Evolutionary conservation across 2,113 vertebrate species (phyloP), one percentile per base, ranked within the genome.

Genomic region (Heterocephalus glaber): DNA sequence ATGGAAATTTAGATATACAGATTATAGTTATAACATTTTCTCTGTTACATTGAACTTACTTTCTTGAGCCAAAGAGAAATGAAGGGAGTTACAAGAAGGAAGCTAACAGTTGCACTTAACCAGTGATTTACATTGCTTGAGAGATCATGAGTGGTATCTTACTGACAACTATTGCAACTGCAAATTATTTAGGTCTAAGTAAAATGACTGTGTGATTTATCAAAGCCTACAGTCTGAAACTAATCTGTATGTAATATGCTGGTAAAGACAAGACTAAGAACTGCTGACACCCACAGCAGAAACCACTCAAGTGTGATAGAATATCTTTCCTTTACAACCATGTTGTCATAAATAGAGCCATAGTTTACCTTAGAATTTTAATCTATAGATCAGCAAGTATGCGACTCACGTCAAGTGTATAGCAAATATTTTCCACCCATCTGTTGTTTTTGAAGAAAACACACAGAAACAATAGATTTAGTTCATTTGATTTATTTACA

Each of bases 161-260:
- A 41, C 5, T 77, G 19, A 66, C 72, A 79, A 41, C 89, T 54
- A 2, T 60, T 90, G n/a, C 11, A 58, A 3, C 24, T 7, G 7
- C 10, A 70, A 41, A 77, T 28, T 65, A n/a, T 83, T 80, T 33
- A 63, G 6, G 58, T 83, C 6, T 35, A 17, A 63, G 30, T 86
- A 49, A 94, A 95, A 72, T 80, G 61, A 92, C 33, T 33, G 61
- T 68, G 16, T 58, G 41, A 87, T 61, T 95, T 86, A 30, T 95
- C 41, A 89, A 65, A 91, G 79, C 30, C 14, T 86, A 12, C 35
- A 80, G 1, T 87, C n/a, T 28, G 5, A 63, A 92, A 47, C 56
- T 49, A 82, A 86, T 63, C 22, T 82, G 14, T 54, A 70, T 28
- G 41, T 26, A 28, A 38, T 65, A 6, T 49, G 6, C 16, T 79